Evolutionary conservation across 2,113 vertebrate species (phyloP).

Genomic region (Rynchops niger): DNA sequence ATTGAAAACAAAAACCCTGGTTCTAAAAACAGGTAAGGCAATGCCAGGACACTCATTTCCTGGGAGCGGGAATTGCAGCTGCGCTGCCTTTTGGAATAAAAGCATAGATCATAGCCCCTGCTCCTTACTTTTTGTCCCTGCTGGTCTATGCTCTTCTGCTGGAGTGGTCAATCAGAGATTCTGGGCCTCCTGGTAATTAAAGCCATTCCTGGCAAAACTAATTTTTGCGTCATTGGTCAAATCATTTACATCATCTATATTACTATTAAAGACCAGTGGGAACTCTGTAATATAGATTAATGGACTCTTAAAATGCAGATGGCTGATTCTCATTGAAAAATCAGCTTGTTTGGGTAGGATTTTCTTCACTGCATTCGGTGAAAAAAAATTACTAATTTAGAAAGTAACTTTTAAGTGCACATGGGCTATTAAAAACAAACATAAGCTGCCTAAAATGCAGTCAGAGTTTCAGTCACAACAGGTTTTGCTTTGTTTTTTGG

Average conservation of each 20-base stretch:
- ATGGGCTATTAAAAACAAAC: not conserved
- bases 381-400: not conserved
- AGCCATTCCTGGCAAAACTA: not conserved
- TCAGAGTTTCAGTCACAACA: constrained; percentile 11
- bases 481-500: not conserved
- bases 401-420: constrained; percentile 40
- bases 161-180: not conserved
- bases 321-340: not conserved
- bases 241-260: not conserved
- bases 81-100: not conserved
- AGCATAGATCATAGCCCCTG: not conserved
- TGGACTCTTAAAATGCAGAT: constrained; percentile 21
- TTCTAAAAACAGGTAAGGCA: not conserved
- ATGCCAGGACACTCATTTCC: not conserved
- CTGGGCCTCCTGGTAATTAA: not conserved
- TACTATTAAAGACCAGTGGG: not conserved
- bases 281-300: not conserved
- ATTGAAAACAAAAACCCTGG: not conserved
- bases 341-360: constrained; percentile 36
- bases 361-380: not conserved
- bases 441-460: constrained; percentile 45
- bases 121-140: not conserved
- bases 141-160: not conserved
- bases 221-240: not conserved
- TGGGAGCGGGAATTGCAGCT: not conserved